These are phyloP conservation scores for Leuctra nigra DNA, from an alignment of 2,888 invertebrate genomes.

Conservation along the genomic window DNA sequence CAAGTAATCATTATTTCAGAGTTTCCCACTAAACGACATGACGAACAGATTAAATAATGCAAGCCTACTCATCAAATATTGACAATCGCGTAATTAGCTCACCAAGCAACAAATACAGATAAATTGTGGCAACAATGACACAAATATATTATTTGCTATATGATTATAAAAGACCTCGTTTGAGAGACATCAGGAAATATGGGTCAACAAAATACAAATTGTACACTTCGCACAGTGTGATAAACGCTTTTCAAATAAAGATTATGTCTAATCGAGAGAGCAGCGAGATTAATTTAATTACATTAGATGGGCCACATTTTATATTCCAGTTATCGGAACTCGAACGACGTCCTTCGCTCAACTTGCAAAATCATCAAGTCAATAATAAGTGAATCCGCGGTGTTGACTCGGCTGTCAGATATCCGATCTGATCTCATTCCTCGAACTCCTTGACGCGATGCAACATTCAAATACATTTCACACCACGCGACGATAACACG, in stretches of 20 bases:
- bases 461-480: too few relatives aligned
- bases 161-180: neutral
- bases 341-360: conserved; percentile 6
- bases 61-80: too few relatives aligned
- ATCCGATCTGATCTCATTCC: too few relatives aligned
- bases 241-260: conserved; percentile 8
- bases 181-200: neutral
- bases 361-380: conserved; percentile 13
- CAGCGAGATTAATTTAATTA: conserved; percentile 5
- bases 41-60: too few relatives aligned
- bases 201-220: neutral
- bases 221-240: neutral
- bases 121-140: neutral
- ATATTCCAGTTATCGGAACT: neutral
- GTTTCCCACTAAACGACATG: too few relatives aligned
- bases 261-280: neutral
- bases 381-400: too few relatives aligned
- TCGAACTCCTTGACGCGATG: too few relatives aligned
- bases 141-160: neutral
- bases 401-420: too few relatives aligned
- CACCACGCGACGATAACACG: too few relatives aligned
- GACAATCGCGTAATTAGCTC: too few relatives aligned
- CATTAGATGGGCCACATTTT: neutral
- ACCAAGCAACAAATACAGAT: too few relatives aligned
- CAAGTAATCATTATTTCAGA: too few relatives aligned